Percentiles rank a stretch among this genome's conserved stretches.
phyloP scores from a whole-genome alignment of 2,797 vertebrate species.

The Picus viridis region DNA sequence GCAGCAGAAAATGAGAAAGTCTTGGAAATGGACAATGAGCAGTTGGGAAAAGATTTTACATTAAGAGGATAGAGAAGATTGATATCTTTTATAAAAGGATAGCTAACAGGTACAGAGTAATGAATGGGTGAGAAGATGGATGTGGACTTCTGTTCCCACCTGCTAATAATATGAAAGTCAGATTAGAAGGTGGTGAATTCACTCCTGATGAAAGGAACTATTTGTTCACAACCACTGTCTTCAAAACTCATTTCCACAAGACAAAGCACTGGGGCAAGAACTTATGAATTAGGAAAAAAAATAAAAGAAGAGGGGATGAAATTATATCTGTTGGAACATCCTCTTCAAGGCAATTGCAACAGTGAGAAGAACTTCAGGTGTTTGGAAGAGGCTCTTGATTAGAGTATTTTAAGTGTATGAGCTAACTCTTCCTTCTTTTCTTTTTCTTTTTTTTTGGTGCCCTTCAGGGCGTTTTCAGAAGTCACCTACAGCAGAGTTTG shows the following conservation, averaged over 20 bases:
- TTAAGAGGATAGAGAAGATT: constrained; percentile 38
- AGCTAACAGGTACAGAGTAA: constrained; percentile 62
- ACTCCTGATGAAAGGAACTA: constrained; percentile 26
- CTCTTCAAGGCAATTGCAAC: neutral
- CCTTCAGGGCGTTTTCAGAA: neutral
- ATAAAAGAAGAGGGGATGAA: neutral
- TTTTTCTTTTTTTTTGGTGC: neutral
- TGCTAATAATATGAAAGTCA: constrained; percentile 55
- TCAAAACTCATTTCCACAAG: neutral
- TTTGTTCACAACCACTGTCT: constrained; percentile 1
- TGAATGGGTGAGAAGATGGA: constrained; percentile 58
- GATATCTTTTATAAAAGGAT: constrained; percentile 55
- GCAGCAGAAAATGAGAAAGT: constrained; percentile 12
- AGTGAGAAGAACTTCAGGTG: neutral
- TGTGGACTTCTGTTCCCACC: constrained; percentile 57
- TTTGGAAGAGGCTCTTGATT: neutral
- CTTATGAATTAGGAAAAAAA: neutral
- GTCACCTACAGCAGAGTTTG: neutral
- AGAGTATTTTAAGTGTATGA: neutral
- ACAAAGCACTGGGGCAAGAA: neutral
- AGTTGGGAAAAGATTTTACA: neutral
- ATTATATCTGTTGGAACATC: neutral
- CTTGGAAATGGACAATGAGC: neutral
- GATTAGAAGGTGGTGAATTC: constrained; percentile 47
- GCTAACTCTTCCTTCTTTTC: neutral